Evolutionary conservation across 2,113 vertebrate genomes (phyloP).

Genomic region (Triplophysa rosa): DNA sequence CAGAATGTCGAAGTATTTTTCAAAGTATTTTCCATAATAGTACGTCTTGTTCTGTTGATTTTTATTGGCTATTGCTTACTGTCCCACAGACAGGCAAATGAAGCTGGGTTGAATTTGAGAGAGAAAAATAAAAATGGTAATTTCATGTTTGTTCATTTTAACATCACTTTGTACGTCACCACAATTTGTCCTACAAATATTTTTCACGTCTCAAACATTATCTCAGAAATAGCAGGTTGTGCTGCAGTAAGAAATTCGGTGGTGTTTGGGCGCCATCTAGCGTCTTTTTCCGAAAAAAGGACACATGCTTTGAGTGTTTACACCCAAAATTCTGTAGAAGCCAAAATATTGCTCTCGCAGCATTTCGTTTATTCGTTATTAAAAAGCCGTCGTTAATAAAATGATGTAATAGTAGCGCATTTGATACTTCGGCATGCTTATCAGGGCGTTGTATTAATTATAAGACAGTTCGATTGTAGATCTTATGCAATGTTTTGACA

Average conservation of each 20-base stretch:
- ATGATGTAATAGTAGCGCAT: no score
- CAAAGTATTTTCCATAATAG: no score
- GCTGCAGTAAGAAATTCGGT: neutral
- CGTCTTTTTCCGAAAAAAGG: neutral
- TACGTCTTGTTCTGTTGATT: no score
- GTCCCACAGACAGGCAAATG: no score
- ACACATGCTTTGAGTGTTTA: neutral
- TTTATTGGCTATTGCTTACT: no score
- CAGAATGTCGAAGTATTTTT: neutral
- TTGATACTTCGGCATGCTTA: neutral
- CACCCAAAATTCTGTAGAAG: no score
- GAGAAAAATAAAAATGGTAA: no score
- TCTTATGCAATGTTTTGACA: neutral
- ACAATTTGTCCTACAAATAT: neutral
- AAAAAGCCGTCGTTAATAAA: no score
- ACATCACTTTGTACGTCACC: neutral
- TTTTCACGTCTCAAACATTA: neutral
- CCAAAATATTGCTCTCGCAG: neutral
- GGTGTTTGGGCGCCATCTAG: slow-evolving; percentile 20
- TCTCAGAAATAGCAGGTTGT: neutral
- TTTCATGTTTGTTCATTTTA: neutral
- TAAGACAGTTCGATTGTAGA: neutral
- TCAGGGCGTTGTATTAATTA: neutral
- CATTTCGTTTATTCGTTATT: no score
- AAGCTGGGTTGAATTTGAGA: no score